Base-by-base conservation (phyloP, 1,140 invertebrate genomes). In the Chironomus tepperi region DNA sequence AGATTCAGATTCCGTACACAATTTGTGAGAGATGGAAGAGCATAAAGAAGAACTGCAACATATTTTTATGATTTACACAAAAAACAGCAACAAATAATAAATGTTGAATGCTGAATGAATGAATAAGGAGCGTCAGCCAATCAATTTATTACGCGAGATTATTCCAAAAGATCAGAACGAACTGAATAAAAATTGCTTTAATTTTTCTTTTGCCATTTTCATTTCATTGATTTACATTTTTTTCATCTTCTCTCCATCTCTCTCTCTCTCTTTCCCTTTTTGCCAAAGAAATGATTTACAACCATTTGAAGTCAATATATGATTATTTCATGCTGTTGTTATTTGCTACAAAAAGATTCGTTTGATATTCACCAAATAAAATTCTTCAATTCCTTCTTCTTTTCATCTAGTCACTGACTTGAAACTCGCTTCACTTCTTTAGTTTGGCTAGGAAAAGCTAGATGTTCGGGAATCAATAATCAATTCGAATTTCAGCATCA, bases 171-270 rank as follows among this genome's bases (percentile, higher is more conserved):
- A 18, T 16, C 64, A 19, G 18, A 16, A 18, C n/a, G 64, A 16
- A 67, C 7, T 67, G 64, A 67, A 67, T 67, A 67, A 67, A 67
- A 67, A 67, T 67, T 67, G 64, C 64, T 67, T 67, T 67, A 67
- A 67, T 67, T 67, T 67, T 67, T 67, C 64, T 67, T 67, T 67
- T 67, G 18, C 64, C 64, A 16, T 18, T 57, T 57, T 57, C n/a
- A 12, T 10, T n/a, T n/a, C 9, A 3, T 57, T 57, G 47, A 12
- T 10, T 57, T 10, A 57, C n/a, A 57, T 12, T 12, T 57, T 57
- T 10, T n/a, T 2, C 10, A 2, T 7, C 7, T 10, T 57, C 10
- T 57, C 7, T n/a, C 10, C 5, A 1, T 34, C 10, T 7, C 10
- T 57, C 7, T n/a, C 10, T 34, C 24, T 34, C 10, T 7, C 10